These are phyloP conservation scores for Trochalopteron elliotii DNA, from an alignment of 2,113 vertebrate species.

Conservation along the genomic window DNA sequence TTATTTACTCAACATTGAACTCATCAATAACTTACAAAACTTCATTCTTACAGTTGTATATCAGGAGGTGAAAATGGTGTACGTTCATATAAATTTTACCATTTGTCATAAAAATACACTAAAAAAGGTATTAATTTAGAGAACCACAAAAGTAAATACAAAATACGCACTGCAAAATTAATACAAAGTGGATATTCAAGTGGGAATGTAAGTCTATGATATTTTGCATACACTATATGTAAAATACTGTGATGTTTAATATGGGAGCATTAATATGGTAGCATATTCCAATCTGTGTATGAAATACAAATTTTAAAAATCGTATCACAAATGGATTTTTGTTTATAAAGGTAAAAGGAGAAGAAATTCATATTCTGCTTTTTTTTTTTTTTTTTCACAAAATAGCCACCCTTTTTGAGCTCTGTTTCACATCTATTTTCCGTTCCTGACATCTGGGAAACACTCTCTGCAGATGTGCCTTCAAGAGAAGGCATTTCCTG, in stretches of 20 bases:
- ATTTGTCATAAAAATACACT: not conserved
- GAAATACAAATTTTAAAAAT: not conserved
- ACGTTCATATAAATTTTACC: not conserved
- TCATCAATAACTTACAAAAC: not conserved
- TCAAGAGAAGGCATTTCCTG: not conserved
- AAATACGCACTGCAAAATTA: not conserved
- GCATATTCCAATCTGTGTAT: not conserved
- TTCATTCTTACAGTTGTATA: not conserved
- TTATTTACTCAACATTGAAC: not conserved
- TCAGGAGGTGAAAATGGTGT: not conserved
- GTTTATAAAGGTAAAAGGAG: not conserved
- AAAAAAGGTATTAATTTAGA: not conserved
- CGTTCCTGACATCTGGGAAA: not conserved
- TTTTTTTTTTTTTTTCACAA: not conserved
- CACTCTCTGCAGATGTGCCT: not conserved
- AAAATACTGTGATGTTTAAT: not conserved
- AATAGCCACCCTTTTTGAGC: not conserved
- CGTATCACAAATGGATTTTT: not conserved
- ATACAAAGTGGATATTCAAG: not conserved
- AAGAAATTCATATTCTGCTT: not conserved
- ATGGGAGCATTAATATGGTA: not conserved
- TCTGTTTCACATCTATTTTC: not conserved
- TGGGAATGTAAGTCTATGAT: not conserved
- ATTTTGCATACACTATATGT: not conserved
- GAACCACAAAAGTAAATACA: not conserved